These are phyloP conservation scores for Nasonovia ribisnigri DNA, from an alignment of 2,888 invertebrate genomes.

Conservation along the genomic window DNA sequence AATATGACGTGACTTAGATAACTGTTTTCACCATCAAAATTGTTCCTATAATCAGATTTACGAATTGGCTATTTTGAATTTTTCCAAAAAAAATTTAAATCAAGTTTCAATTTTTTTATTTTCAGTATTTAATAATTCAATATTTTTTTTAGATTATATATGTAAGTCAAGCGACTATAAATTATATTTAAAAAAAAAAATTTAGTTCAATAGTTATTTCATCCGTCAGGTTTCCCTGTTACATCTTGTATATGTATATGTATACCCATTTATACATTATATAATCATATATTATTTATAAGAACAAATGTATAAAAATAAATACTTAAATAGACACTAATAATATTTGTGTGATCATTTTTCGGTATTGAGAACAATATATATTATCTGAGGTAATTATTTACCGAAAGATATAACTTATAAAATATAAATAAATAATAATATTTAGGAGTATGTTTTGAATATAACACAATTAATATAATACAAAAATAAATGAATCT, in stretches of 20 bases:
- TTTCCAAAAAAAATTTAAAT: too few species aligned
- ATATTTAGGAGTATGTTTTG: neutral
- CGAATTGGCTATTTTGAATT: too few species aligned
- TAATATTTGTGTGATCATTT: neutral
- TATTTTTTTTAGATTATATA: too few species aligned
- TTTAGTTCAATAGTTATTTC: too few species aligned
- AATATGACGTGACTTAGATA: too few species aligned
- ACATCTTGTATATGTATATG: neutral
- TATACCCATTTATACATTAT: neutral
- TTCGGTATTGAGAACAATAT: neutral
- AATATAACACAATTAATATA: neutral
- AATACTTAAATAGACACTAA: neutral
- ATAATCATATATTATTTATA: neutral
- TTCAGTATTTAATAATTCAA: too few species aligned
- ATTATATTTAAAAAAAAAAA: too few species aligned
- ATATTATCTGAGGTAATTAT: neutral
- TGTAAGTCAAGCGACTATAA: too few species aligned
- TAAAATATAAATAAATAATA: neutral
- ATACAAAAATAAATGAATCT: neutral
- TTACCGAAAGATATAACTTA: neutral
- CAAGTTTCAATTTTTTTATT: too few species aligned
- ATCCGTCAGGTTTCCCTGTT: too few species aligned
- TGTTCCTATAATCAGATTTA: too few species aligned
- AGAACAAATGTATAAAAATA: constrained; percentile 1
- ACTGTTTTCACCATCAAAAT: too few species aligned